These are phyloP conservation scores for Melanotus villosus DNA, from an alignment of 2,888 invertebrate genomes.

Conservation along the genomic window DNA sequence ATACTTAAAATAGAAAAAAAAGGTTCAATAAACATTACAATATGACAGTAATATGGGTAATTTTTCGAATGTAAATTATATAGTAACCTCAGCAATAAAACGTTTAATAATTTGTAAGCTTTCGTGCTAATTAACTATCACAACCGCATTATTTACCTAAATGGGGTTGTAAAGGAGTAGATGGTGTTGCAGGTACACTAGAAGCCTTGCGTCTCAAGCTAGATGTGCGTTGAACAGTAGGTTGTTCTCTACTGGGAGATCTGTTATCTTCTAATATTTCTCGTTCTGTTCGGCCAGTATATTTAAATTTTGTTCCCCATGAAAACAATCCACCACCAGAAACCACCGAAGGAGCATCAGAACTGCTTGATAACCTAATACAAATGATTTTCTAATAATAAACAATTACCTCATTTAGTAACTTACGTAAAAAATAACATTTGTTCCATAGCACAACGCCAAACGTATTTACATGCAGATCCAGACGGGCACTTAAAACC, in stretches of 20 bases:
- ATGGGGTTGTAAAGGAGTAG: slow-evolving; percentile 83
- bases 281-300: slow-evolving; percentile 91
- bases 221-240: slow-evolving; percentile 69
- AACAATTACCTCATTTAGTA: too few relatives aligned
- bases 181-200: slow-evolving; percentile 90
- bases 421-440: slow-evolving; percentile 98
- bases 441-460: slow-evolving; percentile 98
- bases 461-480: slow-evolving; percentile 94
- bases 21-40: too few relatives aligned
- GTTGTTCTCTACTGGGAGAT: slow-evolving; percentile 75
- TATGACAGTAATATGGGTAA: too few relatives aligned
- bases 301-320: slow-evolving; percentile 95
- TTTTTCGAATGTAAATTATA: too few relatives aligned
- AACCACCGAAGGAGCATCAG: slow-evolving; percentile 86
- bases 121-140: too few relatives aligned
- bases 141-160: too few relatives aligned
- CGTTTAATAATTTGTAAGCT: too few relatives aligned
- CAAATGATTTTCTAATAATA: not conserved
- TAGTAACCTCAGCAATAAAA: too few relatives aligned
- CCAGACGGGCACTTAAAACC: slow-evolving; percentile 96
- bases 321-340: slow-evolving; percentile 94
- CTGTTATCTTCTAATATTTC: slow-evolving; percentile 90
- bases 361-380: slow-evolving; percentile 87
- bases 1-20: too few relatives aligned
- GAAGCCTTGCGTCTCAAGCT: slow-evolving; percentile 82